phyloP scores from a whole-genome alignment of 2,888 invertebrate species.

The Thyatira batis region DNA sequence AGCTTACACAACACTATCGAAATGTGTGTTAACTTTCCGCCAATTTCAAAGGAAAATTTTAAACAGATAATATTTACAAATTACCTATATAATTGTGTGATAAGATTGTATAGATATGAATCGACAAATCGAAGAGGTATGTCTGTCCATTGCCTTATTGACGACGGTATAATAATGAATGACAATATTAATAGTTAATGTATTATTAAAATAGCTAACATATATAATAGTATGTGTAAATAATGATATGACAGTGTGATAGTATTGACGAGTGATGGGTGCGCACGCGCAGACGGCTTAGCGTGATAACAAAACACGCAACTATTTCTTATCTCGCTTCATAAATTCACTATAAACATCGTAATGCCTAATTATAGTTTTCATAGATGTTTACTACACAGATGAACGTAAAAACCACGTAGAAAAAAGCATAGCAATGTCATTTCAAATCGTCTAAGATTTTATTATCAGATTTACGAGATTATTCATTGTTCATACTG shows the following conservation, averaged over 20 bases:
- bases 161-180: not conserved
- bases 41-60: not conserved
- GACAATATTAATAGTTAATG: slow-evolving; percentile 1
- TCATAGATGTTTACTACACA: slow-evolving; percentile 1
- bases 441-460: not conserved
- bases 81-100: not conserved
- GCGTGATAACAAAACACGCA: slow-evolving; percentile 50
- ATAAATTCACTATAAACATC: slow-evolving; percentile 13
- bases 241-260: slow-evolving; percentile 14
- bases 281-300: slow-evolving; percentile 38
- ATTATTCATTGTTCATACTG: not conserved
- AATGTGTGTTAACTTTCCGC: not conserved
- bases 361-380: slow-evolving; percentile 16
- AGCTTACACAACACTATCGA: not conserved
- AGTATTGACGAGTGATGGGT: slow-evolving; percentile 15
- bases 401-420: not conserved
- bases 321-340: slow-evolving; percentile 40
- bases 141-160: not conserved
- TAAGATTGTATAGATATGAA: not conserved
- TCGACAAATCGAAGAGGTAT: not conserved
- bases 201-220: slow-evolving; percentile 14
- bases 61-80: not conserved
- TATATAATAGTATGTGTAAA: slow-evolving; percentile 2
- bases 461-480: not conserved
- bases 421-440: not conserved